These are phyloP conservation scores for Eleginops maclovinus DNA, from an alignment of 2,113 vertebrate species.

Conservation along the genomic window DNA sequence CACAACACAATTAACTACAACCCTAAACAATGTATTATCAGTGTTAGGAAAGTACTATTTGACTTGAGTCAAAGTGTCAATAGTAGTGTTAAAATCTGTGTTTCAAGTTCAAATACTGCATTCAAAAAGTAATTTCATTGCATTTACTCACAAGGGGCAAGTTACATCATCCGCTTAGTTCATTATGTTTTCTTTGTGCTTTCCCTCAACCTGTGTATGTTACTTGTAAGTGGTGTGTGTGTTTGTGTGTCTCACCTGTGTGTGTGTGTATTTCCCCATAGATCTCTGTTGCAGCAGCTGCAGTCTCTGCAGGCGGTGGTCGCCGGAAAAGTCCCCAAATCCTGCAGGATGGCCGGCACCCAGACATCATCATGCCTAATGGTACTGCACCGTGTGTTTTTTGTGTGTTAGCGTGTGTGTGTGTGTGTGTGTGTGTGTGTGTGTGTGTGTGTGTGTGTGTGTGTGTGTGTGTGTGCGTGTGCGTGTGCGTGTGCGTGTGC, in stretches of 20 bases:
- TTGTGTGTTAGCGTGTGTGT: slow-evolving; percentile 69
- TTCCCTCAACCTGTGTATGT: not conserved
- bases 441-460: slow-evolving; percentile 26
- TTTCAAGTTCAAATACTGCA: not conserved
- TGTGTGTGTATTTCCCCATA: slow-evolving; percentile 63
- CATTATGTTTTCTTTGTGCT: too few relatives aligned
- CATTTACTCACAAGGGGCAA: too few relatives aligned
- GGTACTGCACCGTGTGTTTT: slow-evolving; percentile 85
- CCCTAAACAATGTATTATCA: too few relatives aligned
- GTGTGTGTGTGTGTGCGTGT: slow-evolving; percentile 68
- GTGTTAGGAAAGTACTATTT: not conserved
- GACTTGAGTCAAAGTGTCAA: too few relatives aligned
- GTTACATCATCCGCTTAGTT: too few relatives aligned
- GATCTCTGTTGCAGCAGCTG: slow-evolving; percentile 96
- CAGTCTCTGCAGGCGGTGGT: slow-evolving; percentile 95
- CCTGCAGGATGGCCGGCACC: slow-evolving; percentile 91
- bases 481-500: slow-evolving; percentile 68
- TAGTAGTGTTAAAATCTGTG: too few relatives aligned
- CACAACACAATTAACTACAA: too few relatives aligned
- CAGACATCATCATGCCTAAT: slow-evolving; percentile 98
- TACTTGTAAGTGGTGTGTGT: not conserved
- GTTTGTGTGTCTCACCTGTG: slow-evolving; percentile 31
- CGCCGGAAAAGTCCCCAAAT: slow-evolving; percentile 92
- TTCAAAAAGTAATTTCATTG: not conserved
- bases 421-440: slow-evolving; percentile 33